Conservation (phyloP, 2,888 invertebrate species). For the Apeira syringaria region DNA sequence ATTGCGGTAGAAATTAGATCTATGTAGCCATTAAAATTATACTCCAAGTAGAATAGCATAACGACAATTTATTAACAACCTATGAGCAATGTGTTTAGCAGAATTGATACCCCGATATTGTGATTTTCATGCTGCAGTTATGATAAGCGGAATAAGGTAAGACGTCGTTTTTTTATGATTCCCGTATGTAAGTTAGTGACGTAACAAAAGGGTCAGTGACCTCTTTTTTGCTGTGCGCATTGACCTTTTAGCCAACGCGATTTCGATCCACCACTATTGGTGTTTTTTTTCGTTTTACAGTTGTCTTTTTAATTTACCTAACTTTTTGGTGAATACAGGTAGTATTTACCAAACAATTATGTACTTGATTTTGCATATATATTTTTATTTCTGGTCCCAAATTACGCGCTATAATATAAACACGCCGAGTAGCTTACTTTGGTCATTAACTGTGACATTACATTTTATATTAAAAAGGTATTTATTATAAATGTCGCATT, state of each 20-base stretch:
- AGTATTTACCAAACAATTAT: slow-evolving; percentile 1
- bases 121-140: slow-evolving; percentile 47
- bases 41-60: no score
- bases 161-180: slow-evolving; percentile 31
- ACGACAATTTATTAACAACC: no score
- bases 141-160: slow-evolving; percentile 42
- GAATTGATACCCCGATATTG: no score
- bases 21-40: no score
- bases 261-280: slow-evolving; percentile 42
- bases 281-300: slow-evolving; percentile 40
- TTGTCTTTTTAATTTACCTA: slow-evolving; percentile 32
- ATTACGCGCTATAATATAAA: background rate
- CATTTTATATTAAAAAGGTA: no score
- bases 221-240: slow-evolving; percentile 68
- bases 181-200: slow-evolving; percentile 55
- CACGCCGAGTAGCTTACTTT: no score
- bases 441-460: no score
- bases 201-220: slow-evolving; percentile 64
- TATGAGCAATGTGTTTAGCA: no score
- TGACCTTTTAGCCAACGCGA: slow-evolving; percentile 72
- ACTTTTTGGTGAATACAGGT: slow-evolving; percentile 12
- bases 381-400: background rate
- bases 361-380: background rate
- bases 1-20: no score
- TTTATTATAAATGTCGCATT: no score